phyloP scores from a whole-genome alignment of 1,140 invertebrate species.

The Steinernema khuongi region DNA sequence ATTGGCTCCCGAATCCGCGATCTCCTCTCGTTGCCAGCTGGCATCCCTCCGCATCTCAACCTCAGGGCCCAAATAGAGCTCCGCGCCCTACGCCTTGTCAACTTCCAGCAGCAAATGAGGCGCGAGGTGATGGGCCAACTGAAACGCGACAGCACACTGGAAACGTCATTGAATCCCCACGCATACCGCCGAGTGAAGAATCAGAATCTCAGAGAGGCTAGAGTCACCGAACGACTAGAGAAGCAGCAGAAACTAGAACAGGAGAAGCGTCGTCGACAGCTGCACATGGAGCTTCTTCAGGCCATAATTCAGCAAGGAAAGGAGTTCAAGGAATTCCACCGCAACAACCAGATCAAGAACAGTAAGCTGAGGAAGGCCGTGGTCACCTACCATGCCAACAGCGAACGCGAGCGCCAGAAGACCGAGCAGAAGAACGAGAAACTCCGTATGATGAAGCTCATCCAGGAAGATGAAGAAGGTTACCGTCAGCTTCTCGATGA shows the following conservation, averaged over 20 bases:
- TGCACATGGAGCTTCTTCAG: slow-evolving; percentile 65
- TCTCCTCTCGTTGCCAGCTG: slow-evolving; percentile 69
- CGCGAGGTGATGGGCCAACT: slow-evolving; percentile 76
- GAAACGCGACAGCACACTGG: slow-evolving; percentile 83
- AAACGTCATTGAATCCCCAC: slow-evolving; percentile 91
- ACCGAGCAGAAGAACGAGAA: slow-evolving; percentile 97
- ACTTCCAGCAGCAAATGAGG: slow-evolving; percentile 77
- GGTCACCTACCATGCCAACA: slow-evolving; percentile 90
- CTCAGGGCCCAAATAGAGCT: slow-evolving; percentile 89
- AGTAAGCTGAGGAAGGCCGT: slow-evolving; percentile 87
- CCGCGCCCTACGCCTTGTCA: slow-evolving; percentile 80
- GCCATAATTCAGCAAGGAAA: slow-evolving; percentile 7
- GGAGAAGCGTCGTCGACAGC: slow-evolving; percentile 86
- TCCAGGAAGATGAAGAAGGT: slow-evolving; percentile 71
- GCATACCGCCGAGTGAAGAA: slow-evolving; percentile 91
- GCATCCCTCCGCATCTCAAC: slow-evolving; percentile 83
- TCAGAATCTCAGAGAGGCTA: slow-evolving; percentile 85
- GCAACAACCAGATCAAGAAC: slow-evolving; percentile 78
- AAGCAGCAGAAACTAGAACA: slow-evolving; percentile 97
- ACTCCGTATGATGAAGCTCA: slow-evolving; percentile 90
- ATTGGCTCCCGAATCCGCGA: slow-evolving; percentile 62
- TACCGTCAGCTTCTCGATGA: slow-evolving; percentile 94
- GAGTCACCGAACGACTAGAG: slow-evolving; percentile 93
- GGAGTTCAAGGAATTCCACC: slow-evolving; percentile 28
- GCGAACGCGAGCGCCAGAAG: slow-evolving; percentile 95